phyloP scores from a whole-genome alignment of 2,888 invertebrate species.

The Nycteola revayana region DNA sequence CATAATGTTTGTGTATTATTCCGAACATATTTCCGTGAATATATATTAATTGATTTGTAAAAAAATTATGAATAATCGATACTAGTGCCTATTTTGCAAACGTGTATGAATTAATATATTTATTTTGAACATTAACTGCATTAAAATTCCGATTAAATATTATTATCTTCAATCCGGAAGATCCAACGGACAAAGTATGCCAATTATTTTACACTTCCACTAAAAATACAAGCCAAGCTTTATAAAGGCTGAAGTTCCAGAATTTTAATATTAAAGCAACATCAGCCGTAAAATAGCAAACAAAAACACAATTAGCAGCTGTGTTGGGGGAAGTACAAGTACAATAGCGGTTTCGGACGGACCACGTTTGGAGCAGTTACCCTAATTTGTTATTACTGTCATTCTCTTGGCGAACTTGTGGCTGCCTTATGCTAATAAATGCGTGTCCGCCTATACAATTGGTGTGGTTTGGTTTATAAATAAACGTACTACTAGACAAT shows the following conservation, averaged over 20 bases:
- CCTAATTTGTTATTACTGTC: constrained; percentile 74
- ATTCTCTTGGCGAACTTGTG: constrained; percentile 53
- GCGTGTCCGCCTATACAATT: constrained; percentile 42
- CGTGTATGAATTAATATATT: too few relatives aligned
- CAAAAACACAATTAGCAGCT: constrained; percentile 71
- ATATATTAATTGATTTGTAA: too few relatives aligned
- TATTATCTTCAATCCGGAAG: too few relatives aligned
- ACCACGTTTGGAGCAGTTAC: constrained; percentile 56
- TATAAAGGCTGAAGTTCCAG: constrained; percentile 6
- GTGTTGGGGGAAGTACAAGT: constrained; percentile 42
- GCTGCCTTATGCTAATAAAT: constrained; percentile 66
- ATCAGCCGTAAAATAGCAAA: constrained; percentile 64
- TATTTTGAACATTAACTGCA: too few relatives aligned
- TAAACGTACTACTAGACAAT: too few relatives aligned
- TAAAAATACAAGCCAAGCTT: constrained; percentile 17
- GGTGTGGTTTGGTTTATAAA: constrained; percentile 5
- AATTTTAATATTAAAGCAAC: constrained; percentile 44
- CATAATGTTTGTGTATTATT: too few relatives aligned
- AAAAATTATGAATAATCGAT: too few relatives aligned
- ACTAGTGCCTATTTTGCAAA: too few relatives aligned
- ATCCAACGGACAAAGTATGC: not conserved
- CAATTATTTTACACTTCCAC: constrained; percentile 22
- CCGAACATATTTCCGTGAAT: too few relatives aligned
- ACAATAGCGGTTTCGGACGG: constrained; percentile 53
- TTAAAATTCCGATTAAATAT: too few relatives aligned